Percentiles rank a stretch among this genome's conserved stretches.
These are phyloP conservation scores for Montipora sp. DNA, from an alignment of 64 coral and sea anemone genomes.

Conservation along the genomic window DNA sequence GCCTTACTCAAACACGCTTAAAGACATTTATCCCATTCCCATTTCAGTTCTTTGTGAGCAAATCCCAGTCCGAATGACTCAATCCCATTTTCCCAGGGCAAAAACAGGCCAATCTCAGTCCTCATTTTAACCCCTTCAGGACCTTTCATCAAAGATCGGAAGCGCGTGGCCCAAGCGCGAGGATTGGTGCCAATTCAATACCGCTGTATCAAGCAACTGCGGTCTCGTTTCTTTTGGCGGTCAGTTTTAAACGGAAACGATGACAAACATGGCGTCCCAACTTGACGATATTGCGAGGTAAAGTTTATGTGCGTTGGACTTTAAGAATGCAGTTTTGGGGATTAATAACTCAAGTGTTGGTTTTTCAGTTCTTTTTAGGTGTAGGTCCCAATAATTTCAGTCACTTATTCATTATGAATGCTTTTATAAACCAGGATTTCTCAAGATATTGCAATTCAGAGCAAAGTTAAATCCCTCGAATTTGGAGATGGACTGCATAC, in stretches of 20 bases:
- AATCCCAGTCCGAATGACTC: too few species aligned
- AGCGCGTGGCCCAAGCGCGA: too few species aligned
- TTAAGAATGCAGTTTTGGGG: too few species aligned
- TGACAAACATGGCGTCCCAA: slow-evolving; percentile 22
- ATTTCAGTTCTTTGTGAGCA: too few species aligned
- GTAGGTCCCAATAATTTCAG: neutral
- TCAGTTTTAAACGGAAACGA: neutral
- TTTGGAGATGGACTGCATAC: neutral
- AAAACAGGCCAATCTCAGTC: too few species aligned
- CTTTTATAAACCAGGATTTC: neutral
- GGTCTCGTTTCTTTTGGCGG: slow-evolving; percentile 27
- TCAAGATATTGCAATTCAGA: slow-evolving; percentile 38
- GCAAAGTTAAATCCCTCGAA: slow-evolving; percentile 22
- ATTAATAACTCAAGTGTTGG: too few species aligned
- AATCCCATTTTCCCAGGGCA: too few species aligned
- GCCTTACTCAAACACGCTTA: too few species aligned
- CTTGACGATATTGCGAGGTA: slow-evolving; percentile 17
- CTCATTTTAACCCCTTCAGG: too few species aligned
- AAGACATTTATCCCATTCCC: too few species aligned
- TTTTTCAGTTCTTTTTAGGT: too few species aligned
- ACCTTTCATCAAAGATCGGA: too few species aligned
- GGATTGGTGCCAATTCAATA: neutral
- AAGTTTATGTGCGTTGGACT: neutral
- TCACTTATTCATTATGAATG: neutral
- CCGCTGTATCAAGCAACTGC: neutral